Conservation (phyloP, 2,113 vertebrate genomes). For the Rhadina sibilatrix region DNA sequence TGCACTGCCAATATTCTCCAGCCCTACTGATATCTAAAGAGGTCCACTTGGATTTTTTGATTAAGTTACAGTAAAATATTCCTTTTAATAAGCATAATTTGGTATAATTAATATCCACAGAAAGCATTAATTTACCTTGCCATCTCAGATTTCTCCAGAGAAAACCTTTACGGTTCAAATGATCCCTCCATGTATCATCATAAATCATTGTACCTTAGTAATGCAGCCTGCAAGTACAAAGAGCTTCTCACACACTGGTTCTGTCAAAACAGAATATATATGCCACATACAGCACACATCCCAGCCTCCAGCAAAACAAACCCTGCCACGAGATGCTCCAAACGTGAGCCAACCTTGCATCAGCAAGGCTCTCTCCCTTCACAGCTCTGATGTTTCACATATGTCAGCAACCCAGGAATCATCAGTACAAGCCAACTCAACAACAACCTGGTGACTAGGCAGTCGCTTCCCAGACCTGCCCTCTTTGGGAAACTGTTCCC, state of each 20-base stretch:
- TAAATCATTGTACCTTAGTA: neutral
- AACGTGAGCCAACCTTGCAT: neutral
- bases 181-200: neutral
- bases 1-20: neutral
- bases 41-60: neutral
- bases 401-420: neutral
- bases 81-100: slow-evolving; percentile 35
- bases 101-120: neutral
- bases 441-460: neutral
- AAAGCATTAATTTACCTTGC: slow-evolving; percentile 4
- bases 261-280: neutral
- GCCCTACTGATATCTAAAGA: neutral
- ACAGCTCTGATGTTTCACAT: neutral
- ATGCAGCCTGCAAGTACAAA: neutral
- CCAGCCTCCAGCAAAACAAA: neutral
- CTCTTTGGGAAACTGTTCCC: neutral
- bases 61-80: neutral
- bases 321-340: neutral
- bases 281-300: neutral
- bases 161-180: neutral
- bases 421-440: neutral
- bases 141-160: neutral
- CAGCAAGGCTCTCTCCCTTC: neutral
- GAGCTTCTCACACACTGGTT: neutral
- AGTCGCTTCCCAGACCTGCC: neutral